Conservation (phyloP, 1,140 invertebrate genomes). For the Drosophila trapezifrons region DNA sequence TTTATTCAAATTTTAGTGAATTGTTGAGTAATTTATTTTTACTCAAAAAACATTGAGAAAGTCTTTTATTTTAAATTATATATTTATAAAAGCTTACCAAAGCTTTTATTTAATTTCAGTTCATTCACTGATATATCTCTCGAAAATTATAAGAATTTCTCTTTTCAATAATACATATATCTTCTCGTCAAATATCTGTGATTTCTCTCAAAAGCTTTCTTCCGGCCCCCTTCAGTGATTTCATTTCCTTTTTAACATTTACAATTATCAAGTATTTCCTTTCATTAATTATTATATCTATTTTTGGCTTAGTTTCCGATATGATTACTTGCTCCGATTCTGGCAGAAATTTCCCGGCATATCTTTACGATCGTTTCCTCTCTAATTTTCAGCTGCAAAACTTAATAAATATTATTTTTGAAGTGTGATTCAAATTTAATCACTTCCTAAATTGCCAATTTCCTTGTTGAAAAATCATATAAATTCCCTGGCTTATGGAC, state of each 20-base stretch:
- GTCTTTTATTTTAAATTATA: too few species aligned
- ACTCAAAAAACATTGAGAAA: too few species aligned
- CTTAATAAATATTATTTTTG: too few species aligned
- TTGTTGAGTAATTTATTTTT: too few species aligned
- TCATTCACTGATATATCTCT: background rate
- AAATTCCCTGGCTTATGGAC: background rate
- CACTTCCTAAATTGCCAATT: slow-evolving; percentile 12
- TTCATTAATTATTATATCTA: background rate
- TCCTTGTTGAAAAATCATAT: slow-evolving; percentile 13
- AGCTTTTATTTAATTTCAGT: too few species aligned
- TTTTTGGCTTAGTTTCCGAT: background rate
- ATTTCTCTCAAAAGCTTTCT: background rate
- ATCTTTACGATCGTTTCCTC: slow-evolving; percentile 14
- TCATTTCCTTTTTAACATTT: background rate
- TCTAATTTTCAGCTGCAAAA: background rate
- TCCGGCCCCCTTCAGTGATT: background rate
- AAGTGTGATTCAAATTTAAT: slow-evolving; percentile 26
- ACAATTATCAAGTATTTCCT: slow-evolving; percentile 5
- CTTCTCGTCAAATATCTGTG: background rate
- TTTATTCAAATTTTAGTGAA: too few species aligned
- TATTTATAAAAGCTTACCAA: too few species aligned
- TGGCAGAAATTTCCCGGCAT: background rate
- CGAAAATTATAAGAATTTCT: background rate
- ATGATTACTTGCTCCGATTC: background rate
- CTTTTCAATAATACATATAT: too few species aligned